Conservation (phyloP, 37 sponge, comb jelly and placozoan species). For the Chondrilla cf. caribensis region DNA sequence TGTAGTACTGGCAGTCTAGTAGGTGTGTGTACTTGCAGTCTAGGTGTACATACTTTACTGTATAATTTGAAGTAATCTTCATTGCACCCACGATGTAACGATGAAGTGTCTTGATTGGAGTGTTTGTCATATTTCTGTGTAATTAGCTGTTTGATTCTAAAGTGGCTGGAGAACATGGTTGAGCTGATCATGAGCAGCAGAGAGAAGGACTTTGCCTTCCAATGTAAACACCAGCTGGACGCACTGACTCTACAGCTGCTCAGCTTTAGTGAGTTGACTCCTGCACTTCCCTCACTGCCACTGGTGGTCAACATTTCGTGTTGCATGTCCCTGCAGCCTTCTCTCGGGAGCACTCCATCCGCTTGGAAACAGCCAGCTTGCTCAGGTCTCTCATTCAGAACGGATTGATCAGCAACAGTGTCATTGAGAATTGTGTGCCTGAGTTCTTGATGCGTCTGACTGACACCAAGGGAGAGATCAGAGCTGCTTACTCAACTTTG, state of each 20-base stretch:
- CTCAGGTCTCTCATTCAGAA: constrained; percentile 63
- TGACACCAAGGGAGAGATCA: constrained; percentile 79
- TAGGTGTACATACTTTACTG: no score
- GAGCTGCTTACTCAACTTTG: constrained; percentile 83
- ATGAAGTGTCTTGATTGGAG: no score
- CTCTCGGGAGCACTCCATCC: constrained; percentile 74
- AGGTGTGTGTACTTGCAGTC: no score
- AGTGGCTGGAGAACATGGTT: constrained; percentile 63
- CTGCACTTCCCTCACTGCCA: background rate
- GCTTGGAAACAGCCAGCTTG: constrained; percentile 72
- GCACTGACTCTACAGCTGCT: constrained; percentile 55
- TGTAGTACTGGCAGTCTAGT: no score
- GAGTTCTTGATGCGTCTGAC: constrained; percentile 72
- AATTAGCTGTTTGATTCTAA: constrained; percentile 64
- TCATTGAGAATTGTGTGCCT: constrained; percentile 66
- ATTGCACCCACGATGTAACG: no score
- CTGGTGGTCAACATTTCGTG: background rate
- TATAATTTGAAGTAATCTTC: no score
- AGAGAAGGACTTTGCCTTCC: background rate
- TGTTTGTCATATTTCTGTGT: no score
- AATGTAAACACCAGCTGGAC: constrained; percentile 41
- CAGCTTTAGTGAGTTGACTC: constrained; percentile 45
- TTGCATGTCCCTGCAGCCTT: constrained; percentile 49
- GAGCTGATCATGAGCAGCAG: constrained; percentile 34
- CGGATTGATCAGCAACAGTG: constrained; percentile 45